Evolutionary conservation across 2,888 invertebrate species (phyloP).

Genomic region (Latrodectus hesperus): DNA sequence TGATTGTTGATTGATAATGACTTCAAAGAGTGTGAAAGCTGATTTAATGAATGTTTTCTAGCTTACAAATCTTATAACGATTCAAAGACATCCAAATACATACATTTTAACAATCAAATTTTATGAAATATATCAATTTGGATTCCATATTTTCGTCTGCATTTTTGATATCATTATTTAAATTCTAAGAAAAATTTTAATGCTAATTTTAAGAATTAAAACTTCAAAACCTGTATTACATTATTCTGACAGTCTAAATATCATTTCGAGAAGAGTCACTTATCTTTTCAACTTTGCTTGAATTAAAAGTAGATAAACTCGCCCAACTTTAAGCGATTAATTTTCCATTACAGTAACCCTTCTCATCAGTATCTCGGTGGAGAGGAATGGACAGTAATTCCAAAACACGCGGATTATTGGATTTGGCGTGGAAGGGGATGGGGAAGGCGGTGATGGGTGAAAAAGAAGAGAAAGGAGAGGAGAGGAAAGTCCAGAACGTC

Average conservation of each 20-base stretch:
- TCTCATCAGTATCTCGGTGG: slow-evolving; percentile 26
- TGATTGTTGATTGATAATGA: too few species aligned
- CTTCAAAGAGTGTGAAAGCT: too few species aligned
- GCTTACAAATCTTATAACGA: too few species aligned
- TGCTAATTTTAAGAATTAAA: too few species aligned
- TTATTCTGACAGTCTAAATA: not conserved
- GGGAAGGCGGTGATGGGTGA: slow-evolving; percentile 5
- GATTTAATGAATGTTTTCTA: too few species aligned
- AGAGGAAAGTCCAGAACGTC: not conserved
- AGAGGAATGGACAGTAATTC: slow-evolving; percentile 68
- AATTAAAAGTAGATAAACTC: slow-evolving; percentile 14
- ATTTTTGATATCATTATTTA: too few species aligned
- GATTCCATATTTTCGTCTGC: too few species aligned
- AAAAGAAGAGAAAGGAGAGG: slow-evolving; percentile 7
- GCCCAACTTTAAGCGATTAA: slow-evolving; percentile 56
- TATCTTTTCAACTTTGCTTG: not conserved
- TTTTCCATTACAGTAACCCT: slow-evolving; percentile 66
- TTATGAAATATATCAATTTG: too few species aligned
- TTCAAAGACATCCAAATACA: too few species aligned
- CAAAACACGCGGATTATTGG: slow-evolving; percentile 69
- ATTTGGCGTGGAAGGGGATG: slow-evolving; percentile 51
- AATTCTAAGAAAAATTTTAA: too few species aligned
- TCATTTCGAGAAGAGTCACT: not conserved
- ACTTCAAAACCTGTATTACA: not conserved
- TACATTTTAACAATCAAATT: too few species aligned